Percentiles rank a stretch among this genome's conserved stretches.
Evolutionary conservation across 1,140 invertebrate species (phyloP).

Genomic region (Cheumatopsyche charites): DNA sequence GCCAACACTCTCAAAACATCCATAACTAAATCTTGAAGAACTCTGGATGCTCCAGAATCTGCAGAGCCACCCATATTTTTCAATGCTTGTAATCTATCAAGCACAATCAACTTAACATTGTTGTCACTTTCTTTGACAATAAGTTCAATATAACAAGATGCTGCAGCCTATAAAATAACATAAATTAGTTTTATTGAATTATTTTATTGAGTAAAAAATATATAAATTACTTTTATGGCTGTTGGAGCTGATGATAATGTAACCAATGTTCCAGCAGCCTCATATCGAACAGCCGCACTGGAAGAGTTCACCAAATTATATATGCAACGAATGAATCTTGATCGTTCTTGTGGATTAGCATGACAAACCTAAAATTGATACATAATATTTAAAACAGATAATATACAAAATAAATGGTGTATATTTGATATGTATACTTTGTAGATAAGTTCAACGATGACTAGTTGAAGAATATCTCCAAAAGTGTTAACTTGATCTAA

Average conservation of each 20-base stretch:
- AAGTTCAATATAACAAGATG: constrained; percentile 97
- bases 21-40: constrained; percentile 97
- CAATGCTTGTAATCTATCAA: constrained; percentile 91
- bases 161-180: constrained; percentile 74
- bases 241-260: constrained; percentile 96
- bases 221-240: constrained; percentile 80
- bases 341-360: constrained; percentile 94
- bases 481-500: constrained; percentile 94
- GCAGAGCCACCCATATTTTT: constrained; percentile 70
- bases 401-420: neutral
- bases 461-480: constrained; percentile 96
- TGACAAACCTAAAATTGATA: constrained; percentile 81
- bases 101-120: constrained; percentile 98
- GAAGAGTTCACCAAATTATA: constrained; percentile 97
- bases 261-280: constrained; percentile 99
- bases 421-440: constrained; percentile 71
- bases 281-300: constrained; percentile 96
- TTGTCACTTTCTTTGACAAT: constrained; percentile 99
- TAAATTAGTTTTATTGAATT: neutral
- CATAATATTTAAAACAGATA: neutral
- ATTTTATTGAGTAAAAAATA: neutral
- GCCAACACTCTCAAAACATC: constrained; percentile 94
- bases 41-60: constrained; percentile 74
- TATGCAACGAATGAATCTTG: constrained; percentile 97
- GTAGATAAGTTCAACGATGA: constrained; percentile 99